Evolutionary conservation across 2,888 invertebrate genomes (phyloP), one percentile per base, ranked within the genome.

Genomic region (Apotomis turbidana): DNA sequence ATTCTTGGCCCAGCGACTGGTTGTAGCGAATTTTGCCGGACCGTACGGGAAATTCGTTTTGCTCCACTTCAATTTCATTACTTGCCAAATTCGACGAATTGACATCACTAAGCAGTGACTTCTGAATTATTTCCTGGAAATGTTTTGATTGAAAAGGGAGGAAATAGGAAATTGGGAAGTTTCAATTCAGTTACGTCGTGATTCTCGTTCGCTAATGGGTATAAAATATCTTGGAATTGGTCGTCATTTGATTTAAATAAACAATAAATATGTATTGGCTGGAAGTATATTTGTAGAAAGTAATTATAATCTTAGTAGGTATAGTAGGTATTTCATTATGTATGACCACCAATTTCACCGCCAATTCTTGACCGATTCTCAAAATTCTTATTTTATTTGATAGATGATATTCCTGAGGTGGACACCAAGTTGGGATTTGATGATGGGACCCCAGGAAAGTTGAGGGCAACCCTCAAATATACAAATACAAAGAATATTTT

Each of bases 51-150:
- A 79, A 78, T 76, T 76, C 76, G 70, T 77, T 78, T 80, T 78
- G 76, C 72, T 72, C 68, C 69, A 73, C 70, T 76, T 64, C 75
- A 74, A 77, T 75, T 77, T 73, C 74, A 79, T 81, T 79, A 78
- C 71, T 70, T 75, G 68, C 60, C 73, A 72, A 70, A 68, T 75
- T 74, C 74, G 66, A 70, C 70, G 74, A 74, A 73, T 74, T 5
- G 72, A 73, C 36, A 67, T 71, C 58, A 58, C 46, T 71, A 66
- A 70, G 38, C 52, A 70, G 36, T 41, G 58, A 52, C 10, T 46
- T 59, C 36, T 64, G 54, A 52, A 59, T 59, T 49, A 61, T 44
- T 64, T 54, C 58, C 12, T 15, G 36, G 27, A 54, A 52, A 15
- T 60, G 8, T n/a, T 59, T 52, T 44, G 60, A 44, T 59, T 61